These are phyloP conservation scores for Dermolepida albohirtum DNA, from an alignment of 2,888 invertebrate genomes.

Conservation along the genomic window DNA sequence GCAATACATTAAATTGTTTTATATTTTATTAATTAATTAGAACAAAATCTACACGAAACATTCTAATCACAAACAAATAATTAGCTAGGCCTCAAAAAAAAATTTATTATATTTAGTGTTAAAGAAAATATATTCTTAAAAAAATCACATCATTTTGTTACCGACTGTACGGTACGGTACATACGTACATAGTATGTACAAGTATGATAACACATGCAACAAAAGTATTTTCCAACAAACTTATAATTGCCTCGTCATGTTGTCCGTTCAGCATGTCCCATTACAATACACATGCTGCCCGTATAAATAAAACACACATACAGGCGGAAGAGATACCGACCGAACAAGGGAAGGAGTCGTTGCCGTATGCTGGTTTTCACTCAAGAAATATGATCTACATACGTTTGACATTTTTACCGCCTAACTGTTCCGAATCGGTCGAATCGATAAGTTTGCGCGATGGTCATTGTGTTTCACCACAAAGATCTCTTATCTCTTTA, in stretches of 20 bases:
- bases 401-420: constrained; percentile 7
- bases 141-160: too few relatives aligned
- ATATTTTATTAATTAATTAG: too few relatives aligned
- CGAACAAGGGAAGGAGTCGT: constrained; percentile 2
- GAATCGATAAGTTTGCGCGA: constrained; percentile 11
- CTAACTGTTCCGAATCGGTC: constrained; percentile 28
- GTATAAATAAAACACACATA: constrained; percentile 23
- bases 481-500: constrained; percentile 31
- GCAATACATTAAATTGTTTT: too few relatives aligned
- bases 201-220: constrained; percentile 2
- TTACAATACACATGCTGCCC: constrained; percentile 25
- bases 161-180: too few relatives aligned
- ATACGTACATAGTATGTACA: too few relatives aligned
- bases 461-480: constrained; percentile 15
- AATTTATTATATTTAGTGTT: too few relatives aligned
- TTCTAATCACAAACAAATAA: too few relatives aligned
- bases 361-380: neutral
- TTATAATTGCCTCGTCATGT: constrained; percentile 31
- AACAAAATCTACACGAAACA: too few relatives aligned
- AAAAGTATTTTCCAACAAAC: constrained; percentile 16
- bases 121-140: too few relatives aligned
- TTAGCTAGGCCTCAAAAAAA: too few relatives aligned
- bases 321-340: constrained; percentile 20
- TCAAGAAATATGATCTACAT: constrained; percentile 24
- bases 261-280: constrained; percentile 14